A percentile compares a stretch with the other conserved stretches of the same genome.
phyloP scores from a whole-genome alignment of 2,113 vertebrate species.

The Eudyptes chrysolophus region DNA sequence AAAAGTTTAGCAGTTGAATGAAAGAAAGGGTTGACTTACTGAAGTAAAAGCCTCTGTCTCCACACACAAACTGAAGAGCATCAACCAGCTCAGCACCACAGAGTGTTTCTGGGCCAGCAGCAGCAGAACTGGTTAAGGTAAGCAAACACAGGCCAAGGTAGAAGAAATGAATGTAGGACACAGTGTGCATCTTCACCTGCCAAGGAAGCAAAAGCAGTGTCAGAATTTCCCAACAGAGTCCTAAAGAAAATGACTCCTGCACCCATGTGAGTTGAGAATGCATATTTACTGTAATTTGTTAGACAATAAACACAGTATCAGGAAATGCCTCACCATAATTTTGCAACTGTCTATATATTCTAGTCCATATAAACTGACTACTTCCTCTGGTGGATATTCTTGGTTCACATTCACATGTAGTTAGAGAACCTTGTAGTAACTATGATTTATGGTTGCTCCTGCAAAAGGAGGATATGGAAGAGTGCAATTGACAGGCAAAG shows the following conservation, averaged over 20 bases:
- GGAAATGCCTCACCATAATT: neutral
- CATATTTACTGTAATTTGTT: neutral
- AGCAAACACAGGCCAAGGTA: slow-evolving; percentile 96
- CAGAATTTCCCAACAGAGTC: neutral
- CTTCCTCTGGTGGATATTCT: neutral
- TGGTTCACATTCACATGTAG: neutral
- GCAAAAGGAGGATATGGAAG: neutral
- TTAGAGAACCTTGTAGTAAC: neutral
- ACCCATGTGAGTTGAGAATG: neutral
- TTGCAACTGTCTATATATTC: neutral
- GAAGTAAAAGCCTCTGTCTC: slow-evolving; percentile 99
- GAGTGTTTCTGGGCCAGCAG: slow-evolving; percentile 91
- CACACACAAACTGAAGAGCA: slow-evolving; percentile 98
- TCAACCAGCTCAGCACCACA: slow-evolving; percentile 98
- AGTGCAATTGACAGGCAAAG: neutral
- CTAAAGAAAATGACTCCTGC: neutral
- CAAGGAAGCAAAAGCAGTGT: slow-evolving; percentile 50
- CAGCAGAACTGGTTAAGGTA: slow-evolving; percentile 87
- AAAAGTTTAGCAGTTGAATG: slow-evolving; percentile 63
- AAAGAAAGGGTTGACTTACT: slow-evolving; percentile 90
- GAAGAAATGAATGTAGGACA: slow-evolving; percentile 89
- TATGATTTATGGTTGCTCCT: neutral
- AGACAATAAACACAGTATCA: neutral
- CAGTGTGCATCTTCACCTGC: slow-evolving; percentile 91
- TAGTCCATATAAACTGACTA: neutral